Conservation (phyloP, 2,797 vertebrate genomes). For the Cottoperca gobio region DNA sequence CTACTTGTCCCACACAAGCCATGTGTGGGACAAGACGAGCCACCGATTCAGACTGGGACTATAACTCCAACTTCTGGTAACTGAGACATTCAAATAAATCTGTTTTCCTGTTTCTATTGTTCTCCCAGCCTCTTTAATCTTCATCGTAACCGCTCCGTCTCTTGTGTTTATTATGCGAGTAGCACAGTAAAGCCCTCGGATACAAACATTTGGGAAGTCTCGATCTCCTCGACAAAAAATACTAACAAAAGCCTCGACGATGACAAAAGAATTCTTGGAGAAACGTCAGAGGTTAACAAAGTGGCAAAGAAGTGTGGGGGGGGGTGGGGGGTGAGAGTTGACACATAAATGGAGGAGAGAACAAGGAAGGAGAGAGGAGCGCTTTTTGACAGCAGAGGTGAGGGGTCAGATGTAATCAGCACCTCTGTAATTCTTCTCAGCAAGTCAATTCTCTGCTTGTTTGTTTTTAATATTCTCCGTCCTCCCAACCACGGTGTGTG, state of each 20-base stretch:
- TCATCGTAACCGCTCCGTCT: neutral
- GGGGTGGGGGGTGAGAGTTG: conserved; percentile 13
- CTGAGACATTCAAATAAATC: conserved; percentile 1
- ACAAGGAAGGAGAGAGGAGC: conserved; percentile 51
- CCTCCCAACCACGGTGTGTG: conserved; percentile 28
- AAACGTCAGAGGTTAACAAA: conserved; percentile 45
- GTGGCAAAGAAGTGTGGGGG: neutral
- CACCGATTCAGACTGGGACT: conserved; percentile 30
- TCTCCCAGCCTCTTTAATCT: neutral
- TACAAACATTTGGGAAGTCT: conserved; percentile 5
- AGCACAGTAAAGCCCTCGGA: neutral
- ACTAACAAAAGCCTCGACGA: neutral
- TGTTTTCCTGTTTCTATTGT: neutral
- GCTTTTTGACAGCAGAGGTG: conserved; percentile 79
- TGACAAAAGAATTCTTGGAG: neutral
- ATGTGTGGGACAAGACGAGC: conserved; percentile 34
- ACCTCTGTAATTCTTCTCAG: conserved; percentile 82
- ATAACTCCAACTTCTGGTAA: neutral
- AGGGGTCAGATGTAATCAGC: conserved; percentile 86
- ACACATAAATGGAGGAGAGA: conserved; percentile 55
- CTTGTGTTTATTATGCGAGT: neutral
- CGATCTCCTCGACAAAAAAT: conserved; percentile 9
- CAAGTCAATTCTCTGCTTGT: conserved; percentile 86
- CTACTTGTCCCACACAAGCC: conserved; percentile 31
- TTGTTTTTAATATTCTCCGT: conserved; percentile 87